A percentile compares a stretch with the other conserved stretches of the same genome.
Evolutionary conservation across 2,113 vertebrate genomes (phyloP).

Genomic region (Phylloscopus whistleri): DNA sequence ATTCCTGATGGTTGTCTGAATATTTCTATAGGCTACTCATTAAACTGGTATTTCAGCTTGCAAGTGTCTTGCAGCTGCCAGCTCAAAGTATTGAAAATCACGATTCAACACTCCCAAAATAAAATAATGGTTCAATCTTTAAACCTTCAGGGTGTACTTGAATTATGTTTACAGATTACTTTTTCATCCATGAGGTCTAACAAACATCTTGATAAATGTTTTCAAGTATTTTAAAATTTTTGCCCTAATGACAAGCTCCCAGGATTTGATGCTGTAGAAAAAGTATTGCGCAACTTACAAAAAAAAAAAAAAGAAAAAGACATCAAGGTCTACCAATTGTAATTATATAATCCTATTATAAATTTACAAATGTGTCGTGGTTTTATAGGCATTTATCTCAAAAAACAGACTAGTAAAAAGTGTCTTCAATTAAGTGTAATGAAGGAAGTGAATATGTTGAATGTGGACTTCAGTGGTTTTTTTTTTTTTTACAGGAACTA

Average conservation of each 20-base stretch:
- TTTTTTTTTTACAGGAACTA: not conserved
- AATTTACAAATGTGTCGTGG: not conserved
- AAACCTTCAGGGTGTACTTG: not conserved
- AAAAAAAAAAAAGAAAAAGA: not conserved
- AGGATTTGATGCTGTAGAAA: not conserved
- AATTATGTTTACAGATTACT: not conserved
- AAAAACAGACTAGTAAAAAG: not conserved
- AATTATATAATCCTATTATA: not conserved
- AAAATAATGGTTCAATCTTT: conserved; percentile 2
- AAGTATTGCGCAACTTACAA: not conserved
- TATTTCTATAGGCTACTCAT: not conserved
- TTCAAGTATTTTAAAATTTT: not conserved
- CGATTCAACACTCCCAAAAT: conserved; percentile 10
- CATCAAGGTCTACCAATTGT: not conserved
- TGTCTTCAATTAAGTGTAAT: not conserved
- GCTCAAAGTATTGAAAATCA: not conserved
- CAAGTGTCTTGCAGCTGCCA: not conserved
- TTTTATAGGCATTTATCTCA: not conserved
- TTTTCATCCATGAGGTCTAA: not conserved
- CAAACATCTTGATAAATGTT: not conserved
- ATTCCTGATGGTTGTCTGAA: not conserved
- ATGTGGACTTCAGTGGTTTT: not conserved
- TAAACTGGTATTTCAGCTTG: not conserved
- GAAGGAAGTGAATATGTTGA: not conserved
- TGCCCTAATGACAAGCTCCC: not conserved